These are phyloP conservation scores for Zhuqinia jingwanae DNA, from an alignment of 2,888 invertebrate genomes.

Conservation along the genomic window DNA sequence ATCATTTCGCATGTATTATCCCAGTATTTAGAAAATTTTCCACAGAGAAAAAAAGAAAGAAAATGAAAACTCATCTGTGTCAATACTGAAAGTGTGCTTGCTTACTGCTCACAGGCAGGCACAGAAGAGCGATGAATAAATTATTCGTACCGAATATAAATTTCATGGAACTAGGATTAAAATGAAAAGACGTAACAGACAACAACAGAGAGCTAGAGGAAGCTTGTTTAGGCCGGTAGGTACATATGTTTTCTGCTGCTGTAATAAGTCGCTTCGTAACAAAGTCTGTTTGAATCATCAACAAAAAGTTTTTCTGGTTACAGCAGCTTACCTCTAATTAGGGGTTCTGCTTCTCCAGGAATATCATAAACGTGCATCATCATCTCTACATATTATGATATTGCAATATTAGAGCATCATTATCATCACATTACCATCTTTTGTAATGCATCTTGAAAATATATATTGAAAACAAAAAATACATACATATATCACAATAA, in stretches of 20 bases:
- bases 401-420: not conserved
- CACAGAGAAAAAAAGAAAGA: constrained; percentile 28
- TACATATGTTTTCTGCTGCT: not conserved
- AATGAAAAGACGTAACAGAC: constrained; percentile 1
- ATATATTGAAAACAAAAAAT: not conserved
- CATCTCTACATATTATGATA: no score
- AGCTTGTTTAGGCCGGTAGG: not conserved
- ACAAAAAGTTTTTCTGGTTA: constrained; percentile 26
- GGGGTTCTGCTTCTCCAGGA: constrained; percentile 55
- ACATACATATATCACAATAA: not conserved
- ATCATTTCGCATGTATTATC: constrained; percentile 51
- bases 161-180: constrained; percentile 55
- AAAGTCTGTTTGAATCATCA: constrained; percentile 55
- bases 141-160: constrained; percentile 52
- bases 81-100: constrained; percentile 61
- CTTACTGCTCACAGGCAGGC: constrained; percentile 60
- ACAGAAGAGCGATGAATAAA: constrained; percentile 63
- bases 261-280: not conserved
- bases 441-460: constrained; percentile 21
- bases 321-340: constrained; percentile 69
- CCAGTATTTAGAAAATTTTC: constrained; percentile 46
- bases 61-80: constrained; percentile 68
- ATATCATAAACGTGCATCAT: not conserved
- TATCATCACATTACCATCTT: not conserved
- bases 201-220: no score